Percentiles rank a stretch among this genome's conserved stretches.
These are phyloP conservation scores for Brachionus koreanus DNA, from an alignment of 1,140 invertebrate genomes.

Conservation along the genomic window DNA sequence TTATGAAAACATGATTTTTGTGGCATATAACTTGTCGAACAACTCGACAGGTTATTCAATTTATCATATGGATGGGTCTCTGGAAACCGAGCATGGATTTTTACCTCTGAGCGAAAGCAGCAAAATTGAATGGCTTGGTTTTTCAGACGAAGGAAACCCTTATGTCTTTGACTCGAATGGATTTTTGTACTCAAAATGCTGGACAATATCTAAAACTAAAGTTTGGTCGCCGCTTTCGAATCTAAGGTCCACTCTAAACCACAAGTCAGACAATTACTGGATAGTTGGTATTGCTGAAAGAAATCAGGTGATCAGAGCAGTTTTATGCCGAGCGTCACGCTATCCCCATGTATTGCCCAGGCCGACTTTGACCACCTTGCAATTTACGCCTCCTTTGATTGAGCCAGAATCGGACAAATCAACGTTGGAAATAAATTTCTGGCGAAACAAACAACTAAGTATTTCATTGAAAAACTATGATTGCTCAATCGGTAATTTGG, in stretches of 20 bases:
- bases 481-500: neutral
- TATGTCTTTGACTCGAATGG: slow-evolving; percentile 65
- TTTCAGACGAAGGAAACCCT: slow-evolving; percentile 65
- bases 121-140: slow-evolving; percentile 29
- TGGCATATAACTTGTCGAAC: slow-evolving; percentile 70
- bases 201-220: slow-evolving; percentile 65
- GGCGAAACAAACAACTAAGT: slow-evolving; percentile 1
- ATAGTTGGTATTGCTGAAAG: slow-evolving; percentile 72
- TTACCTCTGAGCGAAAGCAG: slow-evolving; percentile 22
- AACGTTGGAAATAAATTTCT: slow-evolving; percentile 64
- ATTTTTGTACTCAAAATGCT: slow-evolving; percentile 53
- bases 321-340: slow-evolving; percentile 77
- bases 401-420: slow-evolving; percentile 75
- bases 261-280: slow-evolving; percentile 74
- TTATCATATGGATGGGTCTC: neutral
- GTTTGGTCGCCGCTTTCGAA: slow-evolving; percentile 76
- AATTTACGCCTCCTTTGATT: slow-evolving; percentile 71
- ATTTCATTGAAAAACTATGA: neutral
- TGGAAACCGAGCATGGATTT: neutral
- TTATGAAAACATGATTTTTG: slow-evolving; percentile 67
- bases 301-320: slow-evolving; percentile 70
- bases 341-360: slow-evolving; percentile 80
- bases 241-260: slow-evolving; percentile 62
- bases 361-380: slow-evolving; percentile 70
- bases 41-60: neutral